Conservation (phyloP, 2,888 invertebrate species). For the Sphecodes monilicornis region DNA sequence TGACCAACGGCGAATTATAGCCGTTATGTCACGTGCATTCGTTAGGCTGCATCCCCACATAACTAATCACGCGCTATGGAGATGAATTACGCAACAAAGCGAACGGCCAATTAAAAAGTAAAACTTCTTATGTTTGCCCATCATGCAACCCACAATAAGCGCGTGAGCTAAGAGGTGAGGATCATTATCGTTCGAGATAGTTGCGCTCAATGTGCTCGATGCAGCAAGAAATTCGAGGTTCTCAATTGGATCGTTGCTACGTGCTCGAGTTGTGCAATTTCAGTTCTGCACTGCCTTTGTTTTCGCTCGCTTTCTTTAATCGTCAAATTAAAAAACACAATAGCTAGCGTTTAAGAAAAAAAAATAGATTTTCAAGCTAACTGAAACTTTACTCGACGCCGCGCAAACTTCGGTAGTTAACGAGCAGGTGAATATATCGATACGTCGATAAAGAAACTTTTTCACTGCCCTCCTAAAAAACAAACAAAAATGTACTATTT, state of each 20-base stretch:
- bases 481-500: not conserved
- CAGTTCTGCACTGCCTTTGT: not conserved
- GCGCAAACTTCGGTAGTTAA: not conserved
- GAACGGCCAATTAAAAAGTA: conserved; percentile 59
- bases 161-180: conserved; percentile 24
- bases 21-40: conserved; percentile 63
- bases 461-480: not conserved
- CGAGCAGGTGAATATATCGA: not conserved
- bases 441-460: not conserved
- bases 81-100: conserved; percentile 57
- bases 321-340: not conserved
- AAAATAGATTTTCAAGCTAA: not conserved
- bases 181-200: conserved; percentile 33
- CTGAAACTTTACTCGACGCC: no score
- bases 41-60: conserved; percentile 49
- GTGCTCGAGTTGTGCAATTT: conserved; percentile 8
- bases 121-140: conserved; percentile 39
- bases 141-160: conserved; percentile 41
- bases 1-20: conserved; percentile 34
- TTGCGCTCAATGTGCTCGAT: not conserved
- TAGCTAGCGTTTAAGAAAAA: not conserved
- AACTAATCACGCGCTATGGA: conserved; percentile 48
- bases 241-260: not conserved
- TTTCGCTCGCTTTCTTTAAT: not conserved
- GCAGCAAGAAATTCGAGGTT: conserved; percentile 7